Percentiles rank a stretch among this genome's conserved stretches.
Evolutionary conservation across 37 sponge, comb jelly and placozoan genomes (phyloP).

Genomic region (Cliona cf. orientalis): DNA sequence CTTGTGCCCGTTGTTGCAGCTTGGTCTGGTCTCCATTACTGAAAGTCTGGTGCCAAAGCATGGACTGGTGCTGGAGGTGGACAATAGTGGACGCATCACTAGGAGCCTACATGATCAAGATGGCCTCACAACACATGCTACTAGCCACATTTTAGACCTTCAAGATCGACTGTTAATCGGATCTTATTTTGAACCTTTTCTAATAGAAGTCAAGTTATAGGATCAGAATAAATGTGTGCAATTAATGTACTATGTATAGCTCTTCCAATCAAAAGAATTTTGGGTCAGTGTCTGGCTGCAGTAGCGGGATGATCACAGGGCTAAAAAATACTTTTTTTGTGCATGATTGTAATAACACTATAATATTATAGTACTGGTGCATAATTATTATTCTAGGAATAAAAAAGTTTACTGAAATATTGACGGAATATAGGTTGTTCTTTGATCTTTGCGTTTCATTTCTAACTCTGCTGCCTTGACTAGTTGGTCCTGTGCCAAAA

Average conservation of each 20-base stretch:
- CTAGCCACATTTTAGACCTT: conserved; percentile 57
- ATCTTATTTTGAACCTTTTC: conserved; percentile 24
- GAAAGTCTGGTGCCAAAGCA: conserved; percentile 10
- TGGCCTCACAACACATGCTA: background rate
- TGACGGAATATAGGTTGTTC: background rate
- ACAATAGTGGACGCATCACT: conserved; percentile 9
- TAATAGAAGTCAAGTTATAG: background rate
- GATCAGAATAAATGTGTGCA: no score
- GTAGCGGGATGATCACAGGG: no score
- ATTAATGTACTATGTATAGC: no score
- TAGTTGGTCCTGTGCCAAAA: conserved; percentile 2
- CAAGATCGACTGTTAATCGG: conserved; percentile 31
- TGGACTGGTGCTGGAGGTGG: conserved; percentile 46
- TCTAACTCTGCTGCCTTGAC: conserved; percentile 23
- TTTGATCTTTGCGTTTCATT: conserved; percentile 24
- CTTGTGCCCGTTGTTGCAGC: conserved; percentile 4
- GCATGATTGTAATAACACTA: no score
- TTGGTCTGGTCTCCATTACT: background rate
- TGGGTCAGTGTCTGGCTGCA: no score
- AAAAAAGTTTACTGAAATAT: conserved; percentile 28
- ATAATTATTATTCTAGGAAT: no score
- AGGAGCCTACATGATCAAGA: conserved; percentile 48
- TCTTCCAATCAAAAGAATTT: no score
- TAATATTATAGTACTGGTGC: background rate
- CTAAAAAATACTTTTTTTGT: no score